phyloP scores from a whole-genome alignment of 1,140 invertebrate species.

The Drosophila sproati region DNA sequence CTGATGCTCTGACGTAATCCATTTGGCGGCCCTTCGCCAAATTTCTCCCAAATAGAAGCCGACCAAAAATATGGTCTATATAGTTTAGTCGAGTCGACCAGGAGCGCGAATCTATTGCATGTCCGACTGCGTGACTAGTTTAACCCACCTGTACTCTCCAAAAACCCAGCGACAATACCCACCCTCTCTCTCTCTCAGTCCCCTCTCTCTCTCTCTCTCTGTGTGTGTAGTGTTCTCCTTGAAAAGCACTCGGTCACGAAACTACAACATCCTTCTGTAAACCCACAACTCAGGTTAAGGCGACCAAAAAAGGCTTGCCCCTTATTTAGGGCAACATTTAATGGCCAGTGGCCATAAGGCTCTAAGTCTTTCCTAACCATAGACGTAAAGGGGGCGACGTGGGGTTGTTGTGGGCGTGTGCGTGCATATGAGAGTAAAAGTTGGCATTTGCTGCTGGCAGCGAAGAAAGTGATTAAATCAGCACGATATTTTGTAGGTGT shows the following conservation, averaged over 20 bases:
- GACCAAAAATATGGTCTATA: conserved; percentile 59
- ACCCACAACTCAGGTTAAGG: conserved; percentile 50
- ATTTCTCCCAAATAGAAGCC: conserved; percentile 57
- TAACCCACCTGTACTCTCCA: conserved; percentile 60
- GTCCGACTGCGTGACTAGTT: conserved; percentile 76
- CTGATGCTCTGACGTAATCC: conserved; percentile 60
- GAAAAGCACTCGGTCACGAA: conserved; percentile 81
- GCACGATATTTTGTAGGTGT: conserved; percentile 83
- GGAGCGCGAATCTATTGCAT: conserved; percentile 65
- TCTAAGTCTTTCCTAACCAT: conserved; percentile 62
- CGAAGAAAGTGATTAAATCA: conserved; percentile 83
- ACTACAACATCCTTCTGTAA: conserved; percentile 60
- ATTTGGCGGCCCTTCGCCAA: conserved; percentile 16
- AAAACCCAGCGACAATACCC: not conserved
- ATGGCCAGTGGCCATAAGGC: conserved; percentile 78
- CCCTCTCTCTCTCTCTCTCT: conserved; percentile 18
- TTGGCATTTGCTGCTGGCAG: conserved; percentile 72
- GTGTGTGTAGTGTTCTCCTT: conserved; percentile 58
- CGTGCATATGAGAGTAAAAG: conserved; percentile 70
- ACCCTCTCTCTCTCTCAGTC: not conserved
- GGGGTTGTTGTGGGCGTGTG: conserved; percentile 36
- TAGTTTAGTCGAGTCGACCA: conserved; percentile 28
- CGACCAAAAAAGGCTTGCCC: conserved; percentile 74
- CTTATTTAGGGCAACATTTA: conserved; percentile 82
- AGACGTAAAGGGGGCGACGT: conserved; percentile 23